phyloP scores from a whole-genome alignment of 2,797 vertebrate species.

The Enteromius thamalakanensis region DNA sequence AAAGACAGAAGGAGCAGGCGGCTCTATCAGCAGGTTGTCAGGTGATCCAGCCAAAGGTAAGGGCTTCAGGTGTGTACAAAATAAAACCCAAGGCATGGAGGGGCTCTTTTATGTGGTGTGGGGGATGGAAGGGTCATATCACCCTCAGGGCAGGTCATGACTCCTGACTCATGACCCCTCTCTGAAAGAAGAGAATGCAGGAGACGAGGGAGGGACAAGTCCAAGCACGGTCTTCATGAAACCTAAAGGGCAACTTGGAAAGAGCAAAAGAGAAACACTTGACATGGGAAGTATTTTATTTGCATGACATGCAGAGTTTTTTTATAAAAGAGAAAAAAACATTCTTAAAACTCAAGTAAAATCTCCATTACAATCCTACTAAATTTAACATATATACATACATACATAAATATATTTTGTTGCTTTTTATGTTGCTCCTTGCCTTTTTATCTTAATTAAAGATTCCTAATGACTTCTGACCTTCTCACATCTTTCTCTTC shows the following conservation, averaged over 20 bases:
- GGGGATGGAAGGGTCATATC: conserved; percentile 56
- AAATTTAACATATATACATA: neutral
- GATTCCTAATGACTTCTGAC: conserved; percentile 67
- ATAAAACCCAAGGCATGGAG: conserved; percentile 49
- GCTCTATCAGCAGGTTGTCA: conserved; percentile 72
- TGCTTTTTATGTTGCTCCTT: conserved; percentile 60
- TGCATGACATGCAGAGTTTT: neutral
- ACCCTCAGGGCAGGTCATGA: conserved; percentile 75
- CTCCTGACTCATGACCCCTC: conserved; percentile 73
- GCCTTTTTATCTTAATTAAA: conserved; percentile 72
- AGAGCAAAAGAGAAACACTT: conserved; percentile 35
- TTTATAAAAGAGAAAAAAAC: neutral
- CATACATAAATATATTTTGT: neutral
- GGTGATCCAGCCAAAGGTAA: conserved; percentile 56
- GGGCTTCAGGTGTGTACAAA: conserved; percentile 59
- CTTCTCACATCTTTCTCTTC: conserved; percentile 67
- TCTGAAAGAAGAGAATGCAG: conserved; percentile 79
- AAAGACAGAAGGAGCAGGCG: conserved; percentile 52
- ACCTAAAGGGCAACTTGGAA: conserved; percentile 6
- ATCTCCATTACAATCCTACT: neutral
- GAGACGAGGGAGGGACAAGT: conserved; percentile 68
- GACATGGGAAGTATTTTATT: neutral
- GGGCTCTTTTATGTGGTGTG: conserved; percentile 61
- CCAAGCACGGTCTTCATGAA: conserved; percentile 65
- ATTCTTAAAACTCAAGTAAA: neutral